These are phyloP conservation scores for Mohoua ochrocephala DNA, from an alignment of 2,113 vertebrate species.

Conservation along the genomic window DNA sequence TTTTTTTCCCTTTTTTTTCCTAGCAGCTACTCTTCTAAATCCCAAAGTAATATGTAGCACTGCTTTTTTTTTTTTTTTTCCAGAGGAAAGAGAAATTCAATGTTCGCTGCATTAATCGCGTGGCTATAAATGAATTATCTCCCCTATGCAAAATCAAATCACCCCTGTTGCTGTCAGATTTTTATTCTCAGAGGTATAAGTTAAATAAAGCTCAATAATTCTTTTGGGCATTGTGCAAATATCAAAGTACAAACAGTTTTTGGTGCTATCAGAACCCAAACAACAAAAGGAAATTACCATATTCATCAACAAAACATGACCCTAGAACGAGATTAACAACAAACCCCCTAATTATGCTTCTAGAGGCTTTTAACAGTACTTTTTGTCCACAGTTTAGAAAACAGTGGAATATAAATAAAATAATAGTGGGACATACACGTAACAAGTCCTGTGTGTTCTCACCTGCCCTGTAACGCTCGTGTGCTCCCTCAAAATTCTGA, in stretches of 20 bases:
- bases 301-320: background rate
- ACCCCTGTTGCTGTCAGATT: background rate
- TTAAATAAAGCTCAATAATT: background rate
- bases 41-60: background rate
- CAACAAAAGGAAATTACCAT: conserved; percentile 14
- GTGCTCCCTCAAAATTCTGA: background rate
- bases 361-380: background rate
- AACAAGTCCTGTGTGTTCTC: background rate
- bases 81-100: background rate
- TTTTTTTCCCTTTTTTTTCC: background rate
- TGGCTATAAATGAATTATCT: background rate
- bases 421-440: background rate
- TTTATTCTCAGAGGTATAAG: background rate
- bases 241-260: background rate
- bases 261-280: background rate
- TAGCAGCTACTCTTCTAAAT: conserved; percentile 5
- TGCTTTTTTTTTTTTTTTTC: background rate
- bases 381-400: background rate
- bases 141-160: background rate
- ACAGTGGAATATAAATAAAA: background rate
- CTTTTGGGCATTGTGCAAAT: background rate
- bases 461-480: background rate
- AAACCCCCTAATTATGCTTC: background rate
- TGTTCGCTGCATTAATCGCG: background rate
- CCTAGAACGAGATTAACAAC: background rate